Evolutionary conservation across 2,113 vertebrate species (phyloP), one percentile per base, ranked within the genome.

Genomic region (Morone chrysops): DNA sequence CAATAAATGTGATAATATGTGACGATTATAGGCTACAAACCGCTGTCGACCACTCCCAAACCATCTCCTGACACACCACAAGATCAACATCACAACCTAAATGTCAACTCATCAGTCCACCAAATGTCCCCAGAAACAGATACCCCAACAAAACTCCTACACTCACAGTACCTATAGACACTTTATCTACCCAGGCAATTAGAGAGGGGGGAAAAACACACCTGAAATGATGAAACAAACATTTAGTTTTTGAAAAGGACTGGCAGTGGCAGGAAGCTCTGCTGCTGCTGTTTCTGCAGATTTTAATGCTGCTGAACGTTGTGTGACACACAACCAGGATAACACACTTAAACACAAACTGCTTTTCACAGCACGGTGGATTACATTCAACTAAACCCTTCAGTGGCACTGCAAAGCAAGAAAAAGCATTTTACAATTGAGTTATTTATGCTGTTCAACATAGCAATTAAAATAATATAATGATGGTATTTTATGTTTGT

Each of bases 401-500:
- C n/a, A 61, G 7, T 20, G 11, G 8, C 13, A 13, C 59, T 5
- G 59, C 40, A 17, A 43, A 48, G 50, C 56, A 53, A 25, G 14
- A 18, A 8, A 65, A 69, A 56, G 43, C 3, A 18, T 62, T 69
- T 61, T 18, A 54, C 25, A 20, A 66, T 43, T 59, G 18, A n/a
- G 51, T 53, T 48, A n/a, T 31, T 69, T 7, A 6, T 56, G 40
- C 63, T 20, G 18, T 18, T 47, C 5, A 40, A 73, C 54, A 22
- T 3, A 16, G 18, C 16, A 61, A 62, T 61, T 54, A 53, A 60
- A 12, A 6, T 1, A 50, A 70, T 41, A 31, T 43, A 43, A 47
- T 47, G 0, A 8, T 43, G 4, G 13, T 71, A 62, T 76, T 69
- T 56, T n/a, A 17, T 56, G 18, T 71, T 75, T 85, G 63, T n/a